Evolutionary conservation across 2,113 vertebrate species (phyloP).

Genomic region (Physeter macrocephalus): DNA sequence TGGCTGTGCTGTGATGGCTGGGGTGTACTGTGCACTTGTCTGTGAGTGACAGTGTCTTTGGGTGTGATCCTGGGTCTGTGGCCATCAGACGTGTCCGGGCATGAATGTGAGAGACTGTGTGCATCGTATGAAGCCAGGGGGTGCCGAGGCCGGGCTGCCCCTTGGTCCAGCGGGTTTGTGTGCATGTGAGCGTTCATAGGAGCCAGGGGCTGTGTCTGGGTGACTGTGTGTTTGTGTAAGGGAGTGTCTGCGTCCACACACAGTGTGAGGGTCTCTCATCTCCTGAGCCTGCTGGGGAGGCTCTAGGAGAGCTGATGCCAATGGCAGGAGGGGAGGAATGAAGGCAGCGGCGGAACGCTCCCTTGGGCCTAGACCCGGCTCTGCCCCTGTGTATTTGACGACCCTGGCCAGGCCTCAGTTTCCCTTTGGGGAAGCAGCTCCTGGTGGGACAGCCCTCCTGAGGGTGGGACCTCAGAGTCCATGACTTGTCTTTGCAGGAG

Average conservation of each 20-base stretch:
- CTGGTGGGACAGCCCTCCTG: background rate
- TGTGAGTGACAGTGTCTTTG: background rate
- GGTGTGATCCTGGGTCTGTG: background rate
- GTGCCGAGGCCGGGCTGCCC: background rate
- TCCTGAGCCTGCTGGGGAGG: background rate
- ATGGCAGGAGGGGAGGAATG: background rate
- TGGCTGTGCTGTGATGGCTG: background rate
- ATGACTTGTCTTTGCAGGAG: slow-evolving; percentile 81
- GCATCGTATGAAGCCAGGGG: background rate
- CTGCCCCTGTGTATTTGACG: background rate
- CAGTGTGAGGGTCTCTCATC: background rate
- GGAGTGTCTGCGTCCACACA: background rate
- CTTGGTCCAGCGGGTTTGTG: background rate
- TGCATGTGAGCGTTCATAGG: background rate
- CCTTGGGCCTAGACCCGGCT: background rate
- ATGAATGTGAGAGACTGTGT: background rate
- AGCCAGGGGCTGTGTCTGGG: background rate
- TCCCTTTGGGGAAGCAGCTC: background rate
- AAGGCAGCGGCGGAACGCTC: too few species aligned
- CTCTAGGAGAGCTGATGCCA: background rate
- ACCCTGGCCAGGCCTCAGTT: background rate
- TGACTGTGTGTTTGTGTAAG: background rate
- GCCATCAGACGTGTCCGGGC: background rate
- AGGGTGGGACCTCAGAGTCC: background rate
- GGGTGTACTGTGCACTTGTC: background rate